phyloP scores from a whole-genome alignment of 2,797 vertebrate species.

The Orestias chungarensis region DNA sequence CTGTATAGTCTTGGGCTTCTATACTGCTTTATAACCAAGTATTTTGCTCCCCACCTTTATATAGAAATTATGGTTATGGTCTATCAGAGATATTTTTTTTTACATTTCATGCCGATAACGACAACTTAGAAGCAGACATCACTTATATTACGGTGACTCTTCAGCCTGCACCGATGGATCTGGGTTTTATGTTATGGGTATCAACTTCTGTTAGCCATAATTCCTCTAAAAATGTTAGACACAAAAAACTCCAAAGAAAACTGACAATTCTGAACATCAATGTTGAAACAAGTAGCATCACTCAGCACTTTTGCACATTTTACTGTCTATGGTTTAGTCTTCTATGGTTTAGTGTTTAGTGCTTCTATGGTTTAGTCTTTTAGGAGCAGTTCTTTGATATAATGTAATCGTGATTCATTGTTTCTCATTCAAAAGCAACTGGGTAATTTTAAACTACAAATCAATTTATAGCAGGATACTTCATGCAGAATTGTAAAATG shows the following conservation, averaged over 20 bases:
- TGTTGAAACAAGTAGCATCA: neutral
- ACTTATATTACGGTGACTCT: neutral
- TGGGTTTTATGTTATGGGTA: neutral
- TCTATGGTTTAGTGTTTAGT: no score
- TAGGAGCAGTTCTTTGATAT: neutral
- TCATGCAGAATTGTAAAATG: neutral
- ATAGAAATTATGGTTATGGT: no score
- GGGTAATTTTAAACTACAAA: neutral
- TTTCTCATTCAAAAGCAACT: neutral
- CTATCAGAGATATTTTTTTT: no score
- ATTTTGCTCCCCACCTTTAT: no score
- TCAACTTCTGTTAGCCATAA: no score
- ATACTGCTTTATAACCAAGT: no score
- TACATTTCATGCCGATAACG: no score
- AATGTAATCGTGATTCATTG: constrained; percentile 1
- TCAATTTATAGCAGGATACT: neutral
- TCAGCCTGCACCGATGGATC: neutral
- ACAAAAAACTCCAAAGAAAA: neutral
- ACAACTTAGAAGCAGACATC: no score
- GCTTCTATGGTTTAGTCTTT: neutral
- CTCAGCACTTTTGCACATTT: neutral
- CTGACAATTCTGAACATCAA: neutral
- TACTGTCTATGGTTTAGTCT: neutral
- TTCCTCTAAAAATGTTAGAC: no score
- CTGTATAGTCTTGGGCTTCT: no score